Base-by-base conservation (phyloP, 2,888 invertebrate genomes). In the Napeogenes inachia region DNA sequence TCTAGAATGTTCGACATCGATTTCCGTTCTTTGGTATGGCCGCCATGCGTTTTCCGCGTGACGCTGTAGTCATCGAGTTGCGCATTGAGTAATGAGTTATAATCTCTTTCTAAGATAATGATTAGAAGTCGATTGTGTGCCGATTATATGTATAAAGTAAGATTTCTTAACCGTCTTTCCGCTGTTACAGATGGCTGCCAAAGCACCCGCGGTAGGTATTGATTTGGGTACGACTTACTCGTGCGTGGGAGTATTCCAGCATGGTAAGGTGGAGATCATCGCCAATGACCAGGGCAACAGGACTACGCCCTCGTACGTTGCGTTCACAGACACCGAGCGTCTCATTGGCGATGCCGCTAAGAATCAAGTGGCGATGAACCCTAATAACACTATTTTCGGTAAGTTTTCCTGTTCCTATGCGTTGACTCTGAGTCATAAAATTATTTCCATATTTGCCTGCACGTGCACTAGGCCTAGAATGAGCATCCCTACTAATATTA, bases 211-310 rank as follows among this genome's bases (percentile, higher is more conserved):
- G 84, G 94, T 98, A 81, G 98, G 98, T 93, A 98, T 98, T 90
- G 98, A 98, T 92, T 93, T 98, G 89, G 98, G 98, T 73, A 98
- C 98, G 73, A 98, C 98, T 70, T 98, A 98, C 89, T 98, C 97
- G 61, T 97, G 97, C 80, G 97, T 97, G 72, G 97, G 97, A 75
- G 97, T 97, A 70, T 97, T 97, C 93, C 96, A 96, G 90, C 95
- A 96, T 89, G 96, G 96, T 70, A 96, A 96, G 89, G 96, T 96
- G 77, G 96, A 96, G 89, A 96, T 96, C 84, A 96, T 96, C 87
- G 96, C 96, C 82, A 97, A 97, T 84, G 96, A 96, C 87, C 96
- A 96, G 89, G 96, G 96, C 84, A 96, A 96, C 92, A 92, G 96
- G 82, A 97, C 96, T 70, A 96, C 96, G 73, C 96, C 96, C 65